Base-by-base conservation (phyloP, 2,113 vertebrate genomes). In the Lethenteron camtschaticum region DNA sequence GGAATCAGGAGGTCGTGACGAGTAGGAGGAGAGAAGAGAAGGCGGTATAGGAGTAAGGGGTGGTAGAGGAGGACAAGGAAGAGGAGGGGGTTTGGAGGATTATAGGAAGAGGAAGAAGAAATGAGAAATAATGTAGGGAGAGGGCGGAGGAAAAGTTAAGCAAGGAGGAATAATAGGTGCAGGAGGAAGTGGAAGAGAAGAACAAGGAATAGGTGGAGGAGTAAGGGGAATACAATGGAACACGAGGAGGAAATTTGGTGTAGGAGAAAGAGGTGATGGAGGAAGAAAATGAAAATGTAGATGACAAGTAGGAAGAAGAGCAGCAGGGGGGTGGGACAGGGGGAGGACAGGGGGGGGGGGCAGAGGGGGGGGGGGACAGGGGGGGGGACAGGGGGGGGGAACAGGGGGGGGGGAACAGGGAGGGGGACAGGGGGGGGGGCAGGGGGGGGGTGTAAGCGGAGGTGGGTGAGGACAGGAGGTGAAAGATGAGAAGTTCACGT, bases 1-100 rank as follows among this genome's bases (percentile, higher is more conserved):
- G 60, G 69, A 16, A 68, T 71, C 55, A 59, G 69, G 68, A 70
- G 72, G 68, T 58, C 68, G 71, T 57, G 63, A 70, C 68, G 68
- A 58, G 72, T 63, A 66, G 57, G 73, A 69, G 59, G 69, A 68
- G 73, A 68, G 58, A 68, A 57, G 72, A 66, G 60, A 69, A 69
- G 70, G 71, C 58, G 68, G 68, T 60, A 69, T 55, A 56, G 66
- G 60, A 72, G 66, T 18, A 68, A 70, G 72, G 69, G 68, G 68
- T 58, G 68, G 69, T 68, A 69, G 70, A 70, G 70, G 60, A 63
- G 58, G 69, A 68, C 20, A 69, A 68, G 55, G 56, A 56, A 70
- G 12, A 41, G 69, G 69, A 55, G 70, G 57, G 72, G 69, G 72
- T 58, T 41, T 63, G 41, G 70, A 68, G 63, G 69, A 12, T 16